phyloP scores from a whole-genome alignment of 2,797 vertebrate genomes.

The Pantherophis vulpinus region DNA sequence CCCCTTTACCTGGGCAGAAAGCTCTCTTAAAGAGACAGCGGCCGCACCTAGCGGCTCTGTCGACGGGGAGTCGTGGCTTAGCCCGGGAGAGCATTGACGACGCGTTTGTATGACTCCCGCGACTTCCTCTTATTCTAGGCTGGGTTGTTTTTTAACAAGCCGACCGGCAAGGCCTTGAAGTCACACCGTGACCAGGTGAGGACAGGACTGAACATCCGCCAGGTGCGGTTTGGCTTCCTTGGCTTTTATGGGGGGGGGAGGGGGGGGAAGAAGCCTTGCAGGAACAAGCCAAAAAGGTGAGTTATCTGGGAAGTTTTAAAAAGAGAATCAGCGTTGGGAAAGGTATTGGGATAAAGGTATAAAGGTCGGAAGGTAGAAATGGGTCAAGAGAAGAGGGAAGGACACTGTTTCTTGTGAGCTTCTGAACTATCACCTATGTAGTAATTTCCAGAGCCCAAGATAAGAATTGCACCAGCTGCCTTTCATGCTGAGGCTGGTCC shows the following conservation, averaged over 20 bases:
- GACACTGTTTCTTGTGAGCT: background rate
- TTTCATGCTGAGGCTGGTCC: background rate
- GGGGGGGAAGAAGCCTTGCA: background rate
- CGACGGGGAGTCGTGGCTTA: background rate
- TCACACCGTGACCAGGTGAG: too few relatives aligned
- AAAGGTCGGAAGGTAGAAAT: background rate
- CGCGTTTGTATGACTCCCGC: too few relatives aligned
- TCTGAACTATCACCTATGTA: background rate
- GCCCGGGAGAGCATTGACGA: background rate
- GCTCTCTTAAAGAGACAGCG: background rate
- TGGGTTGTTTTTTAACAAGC: background rate
- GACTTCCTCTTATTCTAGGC: background rate
- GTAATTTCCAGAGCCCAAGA: background rate
- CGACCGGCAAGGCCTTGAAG: background rate
- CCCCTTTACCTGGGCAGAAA: constrained; percentile 23
- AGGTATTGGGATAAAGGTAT: background rate
- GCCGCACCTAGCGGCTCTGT: background rate
- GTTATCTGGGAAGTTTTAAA: background rate
- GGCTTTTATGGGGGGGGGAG: too few relatives aligned
- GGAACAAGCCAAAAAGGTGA: background rate
- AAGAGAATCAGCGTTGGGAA: background rate
- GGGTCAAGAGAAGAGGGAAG: background rate
- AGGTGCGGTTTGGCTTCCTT: background rate
- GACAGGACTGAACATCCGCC: too few relatives aligned
- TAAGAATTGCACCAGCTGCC: background rate